A percentile compares a stretch with the other conserved stretches of the same genome.
Evolutionary conservation across 2,888 invertebrate genomes (phyloP).

Genomic region (Unio delphinus): DNA sequence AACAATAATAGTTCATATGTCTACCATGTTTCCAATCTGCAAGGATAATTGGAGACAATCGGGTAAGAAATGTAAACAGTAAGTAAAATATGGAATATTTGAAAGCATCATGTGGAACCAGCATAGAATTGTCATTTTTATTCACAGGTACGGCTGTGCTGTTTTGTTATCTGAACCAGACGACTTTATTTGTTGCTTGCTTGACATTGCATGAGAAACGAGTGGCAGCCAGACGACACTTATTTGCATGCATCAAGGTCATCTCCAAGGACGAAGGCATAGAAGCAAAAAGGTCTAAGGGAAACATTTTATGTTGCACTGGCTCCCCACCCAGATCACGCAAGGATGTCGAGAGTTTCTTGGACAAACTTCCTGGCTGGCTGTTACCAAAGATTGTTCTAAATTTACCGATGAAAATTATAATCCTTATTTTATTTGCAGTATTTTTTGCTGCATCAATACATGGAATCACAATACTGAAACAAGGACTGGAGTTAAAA

Average conservation of each 20-base stretch:
- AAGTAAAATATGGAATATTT: background rate
- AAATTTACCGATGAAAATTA: constrained; percentile 25
- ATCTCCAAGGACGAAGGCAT: constrained; percentile 27
- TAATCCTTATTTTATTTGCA: constrained; percentile 39
- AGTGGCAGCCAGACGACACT: constrained; percentile 34
- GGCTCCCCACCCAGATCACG: constrained; percentile 30
- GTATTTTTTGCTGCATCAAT: constrained; percentile 44
- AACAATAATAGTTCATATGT: no score
- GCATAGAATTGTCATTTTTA: background rate
- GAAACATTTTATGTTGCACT: constrained; percentile 62
- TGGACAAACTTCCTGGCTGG: constrained; percentile 40
- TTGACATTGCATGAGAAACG: constrained; percentile 49
- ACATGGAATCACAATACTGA: constrained; percentile 45
- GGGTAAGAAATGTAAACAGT: background rate
- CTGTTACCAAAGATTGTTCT: constrained; percentile 36
- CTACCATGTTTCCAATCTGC: no score
- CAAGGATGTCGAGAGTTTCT: constrained; percentile 38
- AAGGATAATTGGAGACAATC: no score
- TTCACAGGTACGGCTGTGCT: constrained; percentile 48
- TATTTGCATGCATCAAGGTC: constrained; percentile 27
- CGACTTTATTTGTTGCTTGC: constrained; percentile 48
- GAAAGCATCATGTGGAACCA: background rate
- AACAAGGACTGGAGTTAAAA: constrained; percentile 45
- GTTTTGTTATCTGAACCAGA: constrained; percentile 55
- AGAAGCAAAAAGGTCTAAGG: constrained; percentile 7